A percentile compares a stretch with the other conserved stretches of the same genome.
Conservation (phyloP, 2,888 invertebrate genomes). For the Spilosoma lubricipeda region DNA sequence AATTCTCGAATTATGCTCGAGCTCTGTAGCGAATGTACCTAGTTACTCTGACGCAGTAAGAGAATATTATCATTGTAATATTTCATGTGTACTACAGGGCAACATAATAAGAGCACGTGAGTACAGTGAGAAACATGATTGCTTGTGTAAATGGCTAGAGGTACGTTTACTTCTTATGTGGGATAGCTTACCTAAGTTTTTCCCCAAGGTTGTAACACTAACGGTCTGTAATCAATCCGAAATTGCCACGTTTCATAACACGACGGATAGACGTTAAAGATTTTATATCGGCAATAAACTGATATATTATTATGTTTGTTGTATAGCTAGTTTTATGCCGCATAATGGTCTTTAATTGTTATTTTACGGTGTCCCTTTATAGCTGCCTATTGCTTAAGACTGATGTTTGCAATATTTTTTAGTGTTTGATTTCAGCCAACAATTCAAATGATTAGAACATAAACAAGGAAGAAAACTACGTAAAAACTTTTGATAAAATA, state of each 20-base stretch:
- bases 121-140: conserved; percentile 29
- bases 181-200: conserved; percentile 29
- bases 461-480: not conserved
- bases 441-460: not conserved
- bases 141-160: conserved; percentile 17
- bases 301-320: conserved; percentile 20
- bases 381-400: conserved; percentile 6
- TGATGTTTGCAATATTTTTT: conserved; percentile 3
- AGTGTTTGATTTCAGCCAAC: not conserved
- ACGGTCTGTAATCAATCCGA: conserved; percentile 34
- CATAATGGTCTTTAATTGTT: conserved; percentile 25
- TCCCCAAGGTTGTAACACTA: conserved; percentile 32
- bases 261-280: conserved; percentile 19
- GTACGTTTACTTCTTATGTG: conserved; percentile 18
- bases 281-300: conserved; percentile 23
- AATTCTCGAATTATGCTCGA: conserved; percentile 1
- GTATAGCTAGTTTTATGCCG: conserved; percentile 12
- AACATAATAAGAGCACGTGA: conserved; percentile 34
- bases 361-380: conserved; percentile 33
- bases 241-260: conserved; percentile 26
- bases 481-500: too few species aligned
- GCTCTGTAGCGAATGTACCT: conserved; percentile 25
- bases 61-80: conserved; percentile 33
- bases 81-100: conserved; percentile 21
- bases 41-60: conserved; percentile 24